Evolutionary conservation across 1,140 invertebrate genomes (phyloP), one percentile per base, ranked within the genome.

Genomic region (Lepidurus apus): DNA sequence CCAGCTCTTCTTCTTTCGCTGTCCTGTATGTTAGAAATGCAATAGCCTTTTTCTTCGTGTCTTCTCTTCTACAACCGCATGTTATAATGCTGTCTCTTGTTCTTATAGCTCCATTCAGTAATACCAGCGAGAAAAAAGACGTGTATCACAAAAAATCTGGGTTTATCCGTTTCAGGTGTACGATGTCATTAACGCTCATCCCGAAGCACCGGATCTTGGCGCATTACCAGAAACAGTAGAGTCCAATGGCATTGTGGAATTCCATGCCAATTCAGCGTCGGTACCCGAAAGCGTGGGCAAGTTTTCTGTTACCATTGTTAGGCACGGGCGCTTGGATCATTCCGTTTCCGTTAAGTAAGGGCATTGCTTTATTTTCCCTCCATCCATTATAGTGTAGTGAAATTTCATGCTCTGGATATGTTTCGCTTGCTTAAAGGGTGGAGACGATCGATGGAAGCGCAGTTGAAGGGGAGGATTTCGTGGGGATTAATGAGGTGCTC

Each of bases 381-480:
- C n/a, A 76, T 17, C 42, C 42, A 43, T 42, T 76, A 34, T 24
- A 43, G 21, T 76, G 75, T 9, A 76, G 11, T 44, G 77, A 26
- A 78, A 78, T 78, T 3, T 73, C 21, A 17, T 74, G 45, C 13
- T 78, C 21, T 45, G n/a, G 24, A 42, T 74, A 7, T 79, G 43
- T 42, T 42, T 9, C 34, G n/a, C 43, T 9, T 75, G n/a, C 43
- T 75, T 75, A 47, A 81, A 89, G 89, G 81, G 84, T 91, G 42
- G 89, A 90, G 82, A 88, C 88, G 5, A 87, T 91, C 77, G 89
- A 91, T 83, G 89, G 90, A 44, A 89, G 89, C 44, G 90, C 90
- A 0, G 86, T 85, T 74, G 86, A 85, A 77, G 84, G 83, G 7
- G 85, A 87, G 81, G 90, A 91, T 82, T 91, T 90, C 82, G 82